These are phyloP conservation scores for Drosophila punjabiensis DNA, from an alignment of 1,140 invertebrate species.

Conservation along the genomic window DNA sequence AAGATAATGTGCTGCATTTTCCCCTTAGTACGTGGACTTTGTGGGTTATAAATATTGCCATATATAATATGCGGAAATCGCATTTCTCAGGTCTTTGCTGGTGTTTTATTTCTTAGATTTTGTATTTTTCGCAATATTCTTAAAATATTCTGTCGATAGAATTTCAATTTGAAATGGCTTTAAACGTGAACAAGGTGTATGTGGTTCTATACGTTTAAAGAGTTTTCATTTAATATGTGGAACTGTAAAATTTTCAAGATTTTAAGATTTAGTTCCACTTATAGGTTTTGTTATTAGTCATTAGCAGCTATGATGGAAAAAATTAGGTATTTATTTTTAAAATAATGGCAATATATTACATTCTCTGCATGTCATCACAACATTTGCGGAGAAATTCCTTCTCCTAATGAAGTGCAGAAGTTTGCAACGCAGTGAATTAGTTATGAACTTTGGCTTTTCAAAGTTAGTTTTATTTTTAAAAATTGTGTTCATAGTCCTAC, in stretches of 20 bases:
- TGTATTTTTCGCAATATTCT: background rate
- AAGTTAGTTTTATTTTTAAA: background rate
- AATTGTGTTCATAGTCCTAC: background rate
- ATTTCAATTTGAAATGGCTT: background rate
- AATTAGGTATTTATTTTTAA: background rate
- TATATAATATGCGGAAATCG: slow-evolving; percentile 13
- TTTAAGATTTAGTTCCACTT: background rate
- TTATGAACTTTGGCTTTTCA: background rate
- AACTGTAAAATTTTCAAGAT: background rate
- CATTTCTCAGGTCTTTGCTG: background rate
- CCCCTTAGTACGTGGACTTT: slow-evolving; percentile 8
- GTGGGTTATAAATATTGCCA: slow-evolving; percentile 2
- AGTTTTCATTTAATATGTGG: background rate
- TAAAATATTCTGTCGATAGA: background rate
- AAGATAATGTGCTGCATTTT: slow-evolving; percentile 31
- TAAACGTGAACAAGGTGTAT: background rate
- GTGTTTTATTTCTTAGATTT: slow-evolving; percentile 1
- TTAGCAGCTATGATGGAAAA: background rate
- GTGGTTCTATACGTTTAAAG: background rate
- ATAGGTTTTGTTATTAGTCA: background rate
- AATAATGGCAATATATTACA: too few species aligned
- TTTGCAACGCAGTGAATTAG: too few species aligned
- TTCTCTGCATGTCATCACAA: too few species aligned
- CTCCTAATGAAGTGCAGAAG: too few species aligned
- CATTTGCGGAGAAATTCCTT: too few species aligned